Conservation (phyloP, 2,113 vertebrate genomes). For the Prolemur simus region DNA sequence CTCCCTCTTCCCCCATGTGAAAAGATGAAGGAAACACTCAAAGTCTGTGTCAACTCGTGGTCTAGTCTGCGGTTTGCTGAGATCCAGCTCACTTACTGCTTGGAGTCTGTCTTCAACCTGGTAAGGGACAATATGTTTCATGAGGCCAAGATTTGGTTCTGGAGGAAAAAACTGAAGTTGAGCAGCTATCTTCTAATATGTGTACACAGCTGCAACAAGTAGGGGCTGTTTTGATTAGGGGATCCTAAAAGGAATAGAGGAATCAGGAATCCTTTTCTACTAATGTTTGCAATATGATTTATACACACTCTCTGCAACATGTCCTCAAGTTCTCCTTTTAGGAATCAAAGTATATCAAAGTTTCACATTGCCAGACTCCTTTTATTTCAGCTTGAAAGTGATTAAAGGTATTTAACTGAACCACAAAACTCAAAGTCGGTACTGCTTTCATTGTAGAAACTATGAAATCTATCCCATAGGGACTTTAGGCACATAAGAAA, state of each 20-base stretch:
- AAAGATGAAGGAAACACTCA: neutral
- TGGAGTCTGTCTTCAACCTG: slow-evolving; percentile 69
- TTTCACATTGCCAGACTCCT: slow-evolving; percentile 81
- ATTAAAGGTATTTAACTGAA: slow-evolving; percentile 86
- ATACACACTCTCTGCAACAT: slow-evolving; percentile 73
- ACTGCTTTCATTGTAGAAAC: slow-evolving; percentile 79
- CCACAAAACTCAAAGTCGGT: slow-evolving; percentile 76
- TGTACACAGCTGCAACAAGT: slow-evolving; percentile 54
- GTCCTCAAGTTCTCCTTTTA: slow-evolving; percentile 79
- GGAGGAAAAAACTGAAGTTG: slow-evolving; percentile 66
- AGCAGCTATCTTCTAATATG: slow-evolving; percentile 61
- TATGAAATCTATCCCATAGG: slow-evolving; percentile 79
- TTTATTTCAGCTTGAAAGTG: slow-evolving; percentile 85
- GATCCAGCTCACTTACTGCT: slow-evolving; percentile 59
- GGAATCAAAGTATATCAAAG: slow-evolving; percentile 80
- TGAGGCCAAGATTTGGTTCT: slow-evolving; percentile 65
- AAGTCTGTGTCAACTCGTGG: neutral
- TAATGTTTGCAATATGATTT: slow-evolving; percentile 80
- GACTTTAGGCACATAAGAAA: slow-evolving; percentile 75
- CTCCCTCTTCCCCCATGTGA: neutral
- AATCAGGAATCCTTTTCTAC: slow-evolving; percentile 61
- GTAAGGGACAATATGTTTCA: neutral
- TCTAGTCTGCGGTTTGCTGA: slow-evolving; percentile 32
- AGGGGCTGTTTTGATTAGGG: slow-evolving; percentile 70
- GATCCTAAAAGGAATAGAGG: slow-evolving; percentile 71